Base-by-base conservation (phyloP, 2,888 invertebrate species). In the Tubulanus polymorphus region DNA sequence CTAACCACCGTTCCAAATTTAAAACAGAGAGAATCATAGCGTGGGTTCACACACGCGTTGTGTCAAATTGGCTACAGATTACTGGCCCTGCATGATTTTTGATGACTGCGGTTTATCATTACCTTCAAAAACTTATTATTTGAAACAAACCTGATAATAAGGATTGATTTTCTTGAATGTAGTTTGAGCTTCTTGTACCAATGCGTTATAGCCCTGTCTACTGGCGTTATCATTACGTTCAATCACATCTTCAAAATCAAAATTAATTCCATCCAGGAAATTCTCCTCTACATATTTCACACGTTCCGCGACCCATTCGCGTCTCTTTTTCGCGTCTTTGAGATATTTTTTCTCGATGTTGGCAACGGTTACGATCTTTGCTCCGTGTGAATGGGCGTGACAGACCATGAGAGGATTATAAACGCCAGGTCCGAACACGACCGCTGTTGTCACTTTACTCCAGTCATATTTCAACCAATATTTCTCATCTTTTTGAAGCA, bases 191-290 rank as follows among this genome's bases (percentile, higher is more conserved):
- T 74, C 72, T 29, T 55, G 54, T 2, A 78, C 72, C 3, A 79
- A 65, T 5, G 54, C 46, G 0, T 74, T 75, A 47, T 74, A 70
- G 1, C 68, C 75, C n/a, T 67, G 56, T 12, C 67, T 60, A 1
- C 64, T 15, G 1, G 57, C 62, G 0, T 54, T 56, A 46, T 71
- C 60, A 35, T 66, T 60, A 41, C 63, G 55, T 15, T 61, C 53
- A 26, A 80, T 70, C 20, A 68, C 65, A 52, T 66, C 68, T 55
- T 80, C 80, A 64, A 72, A 77, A 61, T 79, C 80, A 47, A 80
- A 65, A 61, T 80, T 80, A 25, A 80, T 61, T 5, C 80, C 79
- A 61, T 79, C 79, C 29, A 75, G 62, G 54, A 63, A 70, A 37
- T 72, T 62, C 1, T 63, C 49, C 45, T 64, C 54, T 1, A 73